A percentile compares a stretch with the other conserved stretches of the same genome.
Conservation (phyloP, 1,140 invertebrate species). For the Drosophila lacteicornis region DNA sequence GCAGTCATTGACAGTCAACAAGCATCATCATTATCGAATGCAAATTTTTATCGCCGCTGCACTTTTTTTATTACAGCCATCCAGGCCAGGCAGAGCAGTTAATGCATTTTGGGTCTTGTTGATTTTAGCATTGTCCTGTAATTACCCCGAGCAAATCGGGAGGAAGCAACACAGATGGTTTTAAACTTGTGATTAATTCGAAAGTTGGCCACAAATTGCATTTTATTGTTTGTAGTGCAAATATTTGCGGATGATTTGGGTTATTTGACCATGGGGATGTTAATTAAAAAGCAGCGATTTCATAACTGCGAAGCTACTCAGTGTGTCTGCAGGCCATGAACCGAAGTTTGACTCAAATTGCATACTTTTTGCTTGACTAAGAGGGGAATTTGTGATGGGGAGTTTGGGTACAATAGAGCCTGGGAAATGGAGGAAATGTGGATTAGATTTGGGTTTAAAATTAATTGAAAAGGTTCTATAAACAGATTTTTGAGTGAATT, state of each 20-base stretch:
- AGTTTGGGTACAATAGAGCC: not conserved
- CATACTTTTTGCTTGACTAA: slow-evolving; percentile 22
- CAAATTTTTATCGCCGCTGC: slow-evolving; percentile 63
- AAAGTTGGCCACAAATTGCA: slow-evolving; percentile 29
- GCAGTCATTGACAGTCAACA: slow-evolving; percentile 60
- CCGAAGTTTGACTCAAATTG: slow-evolving; percentile 9
- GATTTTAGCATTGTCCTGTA: slow-evolving; percentile 35
- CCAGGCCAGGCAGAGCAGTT: slow-evolving; percentile 22
- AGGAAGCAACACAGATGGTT: slow-evolving; percentile 24
- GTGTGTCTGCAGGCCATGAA: slow-evolving; percentile 9
- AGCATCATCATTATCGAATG: slow-evolving; percentile 77
- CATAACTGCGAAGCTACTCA: slow-evolving; percentile 41
- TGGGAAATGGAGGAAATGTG: not conserved
- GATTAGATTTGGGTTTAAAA: no score
- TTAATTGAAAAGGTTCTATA: no score
- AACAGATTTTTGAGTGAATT: no score
- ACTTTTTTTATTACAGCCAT: slow-evolving; percentile 14
- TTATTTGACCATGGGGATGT: slow-evolving; percentile 40
- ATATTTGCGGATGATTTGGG: slow-evolving; percentile 35
- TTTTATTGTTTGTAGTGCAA: slow-evolving; percentile 34
- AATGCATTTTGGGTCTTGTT: slow-evolving; percentile 31
- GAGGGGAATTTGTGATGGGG: not conserved
- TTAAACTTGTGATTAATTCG: slow-evolving; percentile 3
- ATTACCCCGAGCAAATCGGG: slow-evolving; percentile 15
- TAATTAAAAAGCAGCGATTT: slow-evolving; percentile 54